Evolutionary conservation across 2,797 vertebrate species (phyloP).

Genomic region (Squalus acanthias): DNA sequence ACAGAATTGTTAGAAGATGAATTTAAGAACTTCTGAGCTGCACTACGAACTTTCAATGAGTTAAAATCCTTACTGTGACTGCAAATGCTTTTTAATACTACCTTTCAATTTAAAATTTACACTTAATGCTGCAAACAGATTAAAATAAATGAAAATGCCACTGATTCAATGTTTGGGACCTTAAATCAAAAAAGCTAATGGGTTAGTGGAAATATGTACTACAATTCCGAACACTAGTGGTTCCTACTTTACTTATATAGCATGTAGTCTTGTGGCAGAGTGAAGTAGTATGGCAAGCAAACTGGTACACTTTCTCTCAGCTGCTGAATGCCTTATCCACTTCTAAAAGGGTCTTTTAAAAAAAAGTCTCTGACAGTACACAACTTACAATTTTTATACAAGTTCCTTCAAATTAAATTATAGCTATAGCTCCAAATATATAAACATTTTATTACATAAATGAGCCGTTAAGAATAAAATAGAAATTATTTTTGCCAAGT

Average conservation of each 20-base stretch:
- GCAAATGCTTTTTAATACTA: not conserved
- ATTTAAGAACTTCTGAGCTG: not conserved
- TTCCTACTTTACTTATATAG: not conserved
- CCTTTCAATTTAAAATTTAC: not conserved
- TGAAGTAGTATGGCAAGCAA: not conserved
- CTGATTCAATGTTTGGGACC: not conserved
- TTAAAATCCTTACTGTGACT: not conserved
- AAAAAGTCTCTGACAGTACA: not conserved
- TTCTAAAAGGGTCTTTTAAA: not conserved
- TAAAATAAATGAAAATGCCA: not conserved
- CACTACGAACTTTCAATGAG: not conserved
- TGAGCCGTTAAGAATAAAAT: not conserved
- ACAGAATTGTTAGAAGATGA: not conserved
- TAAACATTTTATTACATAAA: not conserved
- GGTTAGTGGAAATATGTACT: not conserved
- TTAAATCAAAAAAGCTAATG: not conserved
- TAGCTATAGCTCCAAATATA: not conserved
- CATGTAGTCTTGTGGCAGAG: not conserved
- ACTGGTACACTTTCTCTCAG: not conserved
- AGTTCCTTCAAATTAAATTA: not conserved
- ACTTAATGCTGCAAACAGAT: too few species aligned
- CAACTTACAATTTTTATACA: not conserved
- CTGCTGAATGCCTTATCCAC: not conserved
- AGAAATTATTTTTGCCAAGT: not conserved
- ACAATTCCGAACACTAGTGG: too few species aligned